These are phyloP conservation scores for Nemurella pictetii DNA, from an alignment of 2,888 invertebrate genomes.

Conservation along the genomic window DNA sequence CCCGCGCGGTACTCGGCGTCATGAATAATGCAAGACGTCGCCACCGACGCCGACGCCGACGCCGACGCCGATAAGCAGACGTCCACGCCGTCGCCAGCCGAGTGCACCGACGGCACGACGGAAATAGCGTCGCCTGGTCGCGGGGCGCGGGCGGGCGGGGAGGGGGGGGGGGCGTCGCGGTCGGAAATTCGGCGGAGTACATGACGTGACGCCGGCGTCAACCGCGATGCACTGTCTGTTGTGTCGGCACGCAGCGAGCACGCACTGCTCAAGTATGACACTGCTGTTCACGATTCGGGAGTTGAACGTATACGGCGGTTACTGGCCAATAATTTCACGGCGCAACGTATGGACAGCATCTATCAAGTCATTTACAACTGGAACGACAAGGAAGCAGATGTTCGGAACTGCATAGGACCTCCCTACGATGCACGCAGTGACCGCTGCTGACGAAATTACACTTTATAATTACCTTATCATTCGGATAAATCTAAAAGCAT, in stretches of 20 bases:
- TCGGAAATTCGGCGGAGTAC: not conserved
- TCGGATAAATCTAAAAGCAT: not conserved
- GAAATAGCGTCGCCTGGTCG: no score
- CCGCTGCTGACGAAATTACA: not conserved
- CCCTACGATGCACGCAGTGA: not conserved
- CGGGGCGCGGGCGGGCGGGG: no score
- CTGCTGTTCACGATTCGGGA: not conserved
- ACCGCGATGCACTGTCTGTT: not conserved
- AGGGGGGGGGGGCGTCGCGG: not conserved
- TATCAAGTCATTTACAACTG: not conserved
- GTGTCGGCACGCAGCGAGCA: not conserved
- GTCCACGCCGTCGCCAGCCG: not conserved
- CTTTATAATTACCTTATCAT: not conserved
- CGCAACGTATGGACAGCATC: not conserved
- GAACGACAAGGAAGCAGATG: not conserved
- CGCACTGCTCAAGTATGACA: not conserved
- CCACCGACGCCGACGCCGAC: not conserved
- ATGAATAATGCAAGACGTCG: conserved; percentile 13
- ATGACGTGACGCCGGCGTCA: not conserved
- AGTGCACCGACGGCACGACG: not conserved
- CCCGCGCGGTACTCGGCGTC: not conserved
- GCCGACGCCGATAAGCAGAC: not conserved
- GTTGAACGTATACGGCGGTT: no score
- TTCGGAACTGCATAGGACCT: not conserved
- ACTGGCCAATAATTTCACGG: not conserved